Conservation (phyloP, 2,888 invertebrate species). For the Apotomis turbidana region DNA sequence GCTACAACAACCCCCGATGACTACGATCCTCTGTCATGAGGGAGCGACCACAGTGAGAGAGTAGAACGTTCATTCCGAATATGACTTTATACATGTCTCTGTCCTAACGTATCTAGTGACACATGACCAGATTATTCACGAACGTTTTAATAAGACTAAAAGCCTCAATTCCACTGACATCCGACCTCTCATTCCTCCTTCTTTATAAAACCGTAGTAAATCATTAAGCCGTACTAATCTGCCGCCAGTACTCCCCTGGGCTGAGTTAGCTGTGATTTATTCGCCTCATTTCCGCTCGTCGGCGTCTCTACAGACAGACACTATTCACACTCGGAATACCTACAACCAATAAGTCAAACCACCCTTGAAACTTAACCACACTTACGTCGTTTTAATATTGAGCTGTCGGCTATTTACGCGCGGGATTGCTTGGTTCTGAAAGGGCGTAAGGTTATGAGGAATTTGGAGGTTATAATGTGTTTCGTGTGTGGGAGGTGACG, state of each 20-base stretch:
- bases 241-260: conserved; percentile 65
- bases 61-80: too few species aligned
- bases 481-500: background rate
- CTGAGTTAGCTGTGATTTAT: conserved; percentile 76
- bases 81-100: too few species aligned
- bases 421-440: background rate
- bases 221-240: conserved; percentile 46
- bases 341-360: background rate
- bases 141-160: background rate
- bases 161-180: background rate
- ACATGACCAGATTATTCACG: too few species aligned
- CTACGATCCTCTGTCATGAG: too few species aligned
- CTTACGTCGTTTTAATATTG: background rate
- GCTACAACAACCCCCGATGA: too few species aligned
- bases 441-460: background rate
- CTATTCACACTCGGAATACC: conserved; percentile 12
- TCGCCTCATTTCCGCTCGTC: conserved; percentile 67
- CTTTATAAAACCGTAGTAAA: background rate
- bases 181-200: background rate
- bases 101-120: too few species aligned
- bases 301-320: conserved; percentile 4
- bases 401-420: conserved; percentile 3
- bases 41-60: too few species aligned
- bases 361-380: background rate
- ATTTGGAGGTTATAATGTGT: background rate